A percentile compares a stretch with the other conserved stretches of the same genome.
Conservation (phyloP, 2,797 vertebrate species). For the Vireo griseus region DNA sequence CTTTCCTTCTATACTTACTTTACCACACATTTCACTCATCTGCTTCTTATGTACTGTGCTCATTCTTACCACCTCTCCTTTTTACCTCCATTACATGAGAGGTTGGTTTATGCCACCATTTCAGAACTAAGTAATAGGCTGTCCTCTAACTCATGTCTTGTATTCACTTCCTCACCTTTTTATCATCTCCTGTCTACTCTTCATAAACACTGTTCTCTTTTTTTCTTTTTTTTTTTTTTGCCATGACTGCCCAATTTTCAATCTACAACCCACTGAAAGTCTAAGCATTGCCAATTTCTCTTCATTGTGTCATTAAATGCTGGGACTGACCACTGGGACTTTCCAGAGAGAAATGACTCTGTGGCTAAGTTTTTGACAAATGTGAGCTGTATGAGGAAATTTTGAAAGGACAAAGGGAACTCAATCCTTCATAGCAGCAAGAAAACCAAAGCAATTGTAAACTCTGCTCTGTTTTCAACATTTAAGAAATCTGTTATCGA, state of each 20-base stretch:
- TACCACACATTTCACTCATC: background rate
- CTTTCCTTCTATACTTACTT: background rate
- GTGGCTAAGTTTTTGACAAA: background rate
- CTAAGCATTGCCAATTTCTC: background rate
- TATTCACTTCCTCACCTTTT: background rate
- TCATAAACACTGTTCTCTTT: background rate
- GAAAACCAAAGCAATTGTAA: background rate
- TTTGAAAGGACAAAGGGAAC: background rate
- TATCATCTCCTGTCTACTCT: background rate
- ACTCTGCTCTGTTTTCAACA: rapidly evolving
- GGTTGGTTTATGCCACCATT: background rate
- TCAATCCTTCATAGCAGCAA: background rate
- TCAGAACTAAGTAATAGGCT: background rate
- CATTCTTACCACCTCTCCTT: background rate
- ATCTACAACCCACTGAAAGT: background rate
- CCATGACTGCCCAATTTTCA: background rate
- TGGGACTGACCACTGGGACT: background rate
- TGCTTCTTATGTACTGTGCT: background rate
- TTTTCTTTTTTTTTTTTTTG: background rate
- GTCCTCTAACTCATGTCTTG: background rate
- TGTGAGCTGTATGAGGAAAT: background rate
- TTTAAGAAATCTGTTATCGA: background rate
- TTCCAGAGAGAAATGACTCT: background rate
- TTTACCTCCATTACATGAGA: background rate
- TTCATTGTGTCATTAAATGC: background rate